Base-by-base conservation (phyloP, 1,140 invertebrate species). In the Paramacrobiotus metropolitanus region DNA sequence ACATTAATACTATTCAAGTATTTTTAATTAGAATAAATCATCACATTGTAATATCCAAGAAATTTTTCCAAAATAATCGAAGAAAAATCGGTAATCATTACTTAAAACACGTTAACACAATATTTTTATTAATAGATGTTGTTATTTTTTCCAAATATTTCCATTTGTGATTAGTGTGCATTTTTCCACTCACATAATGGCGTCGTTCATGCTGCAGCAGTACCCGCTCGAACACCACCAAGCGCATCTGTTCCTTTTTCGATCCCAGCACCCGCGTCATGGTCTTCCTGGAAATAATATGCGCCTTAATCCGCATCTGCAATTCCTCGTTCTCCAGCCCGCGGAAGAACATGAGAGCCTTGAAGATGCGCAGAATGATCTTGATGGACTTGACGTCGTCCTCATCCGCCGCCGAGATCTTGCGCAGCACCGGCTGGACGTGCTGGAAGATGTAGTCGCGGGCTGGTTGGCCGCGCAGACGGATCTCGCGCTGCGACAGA, bases 181-280 rank as follows among this genome's bases (percentile, higher is more conserved):
- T n/a, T n/a, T 40, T 40, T n/a, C 34, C 34, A 55, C 48, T 55
- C 28, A 55, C 48, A 24, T 55, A 55, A 24, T 55, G 18, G 71
- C 81, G 68, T 55, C 79, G 75, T 66, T 82, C 79, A 63, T 87
- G 83, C 65, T 84, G 83, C 30, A 84, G 66, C 59, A 78, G 71
- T 18, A 79, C 75, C 59, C 81, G 70, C 63, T 83, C 79, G 21
- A 84, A 74, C 31, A 85, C 70, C 29, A 84, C 66, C 20, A 76
- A 71, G 61, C 81, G 72, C 21, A 84, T 73, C 66, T 83, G 78
- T 29, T 75, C 74, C 62, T 81, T 81, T 44, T 77, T 76, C 9
- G 28, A 55, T 20, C 48, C 48, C 24, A 55, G 28, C 4, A 9
- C 28, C 48, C 48, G 48, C 28, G 15, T 24, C 4, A 55, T 15